These are phyloP conservation scores for Telmatherina bonti DNA, from an alignment of 2,797 vertebrate species.

Conservation along the genomic window DNA sequence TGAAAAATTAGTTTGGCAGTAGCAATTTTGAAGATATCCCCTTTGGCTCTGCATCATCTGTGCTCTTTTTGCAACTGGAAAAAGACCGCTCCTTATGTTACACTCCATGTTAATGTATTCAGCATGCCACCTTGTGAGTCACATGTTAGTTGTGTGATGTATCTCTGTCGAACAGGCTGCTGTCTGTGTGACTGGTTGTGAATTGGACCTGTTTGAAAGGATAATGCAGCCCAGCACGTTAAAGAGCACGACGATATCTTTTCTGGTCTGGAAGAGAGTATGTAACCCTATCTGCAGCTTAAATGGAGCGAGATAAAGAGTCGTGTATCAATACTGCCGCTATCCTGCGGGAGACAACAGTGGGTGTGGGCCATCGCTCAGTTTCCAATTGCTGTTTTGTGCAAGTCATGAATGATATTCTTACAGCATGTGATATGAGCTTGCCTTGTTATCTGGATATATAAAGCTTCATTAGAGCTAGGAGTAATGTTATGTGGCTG, in stretches of 20 bases:
- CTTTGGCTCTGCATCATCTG: background rate
- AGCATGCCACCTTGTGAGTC: constrained; percentile 58
- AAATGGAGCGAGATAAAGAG: constrained; percentile 78
- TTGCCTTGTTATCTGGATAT: constrained; percentile 30
- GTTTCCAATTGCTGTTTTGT: constrained; percentile 70
- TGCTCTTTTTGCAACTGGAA: constrained; percentile 13
- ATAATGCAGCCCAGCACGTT: constrained; percentile 62
- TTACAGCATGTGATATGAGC: constrained; percentile 48
- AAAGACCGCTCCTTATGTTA: constrained; percentile 42
- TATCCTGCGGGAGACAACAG: constrained; percentile 66
- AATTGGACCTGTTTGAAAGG: constrained; percentile 61
- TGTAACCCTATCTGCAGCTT: constrained; percentile 73
- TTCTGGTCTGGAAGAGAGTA: constrained; percentile 71
- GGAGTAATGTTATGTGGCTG: background rate
- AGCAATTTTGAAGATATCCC: background rate
- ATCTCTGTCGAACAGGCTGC: constrained; percentile 46
- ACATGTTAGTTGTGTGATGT: constrained; percentile 59
- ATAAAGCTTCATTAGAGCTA: constrained; percentile 23
- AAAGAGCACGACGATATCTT: constrained; percentile 75
- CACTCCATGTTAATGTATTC: constrained; percentile 60
- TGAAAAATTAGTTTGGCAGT: background rate
- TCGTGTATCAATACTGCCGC: constrained; percentile 63
- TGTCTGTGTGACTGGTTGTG: constrained; percentile 44
- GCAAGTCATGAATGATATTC: constrained; percentile 75
- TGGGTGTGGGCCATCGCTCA: constrained; percentile 63